Percentiles rank a stretch among this genome's conserved stretches.
These are phyloP conservation scores for Apaloderma vittatum DNA, from an alignment of 2,113 vertebrate species.

Conservation along the genomic window DNA sequence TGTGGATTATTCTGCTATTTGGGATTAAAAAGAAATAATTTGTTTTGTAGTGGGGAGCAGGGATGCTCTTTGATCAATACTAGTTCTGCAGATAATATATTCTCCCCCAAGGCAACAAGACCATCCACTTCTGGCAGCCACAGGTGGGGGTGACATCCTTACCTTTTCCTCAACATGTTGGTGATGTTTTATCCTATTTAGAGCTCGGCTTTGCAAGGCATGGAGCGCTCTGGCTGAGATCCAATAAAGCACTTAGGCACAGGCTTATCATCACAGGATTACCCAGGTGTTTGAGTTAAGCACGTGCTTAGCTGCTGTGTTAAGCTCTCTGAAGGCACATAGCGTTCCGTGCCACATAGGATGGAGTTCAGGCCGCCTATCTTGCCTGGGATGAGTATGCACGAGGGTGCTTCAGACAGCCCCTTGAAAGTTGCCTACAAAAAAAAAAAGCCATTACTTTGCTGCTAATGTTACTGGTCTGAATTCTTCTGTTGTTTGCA, in stretches of 20 bases:
- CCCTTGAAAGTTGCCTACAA: neutral
- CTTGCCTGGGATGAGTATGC: neutral
- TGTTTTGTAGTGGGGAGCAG: neutral
- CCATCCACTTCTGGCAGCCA: constrained; percentile 5
- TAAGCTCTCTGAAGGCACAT: neutral
- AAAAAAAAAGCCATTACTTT: neutral
- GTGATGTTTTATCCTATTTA: constrained; percentile 56
- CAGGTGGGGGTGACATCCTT: constrained; percentile 61
- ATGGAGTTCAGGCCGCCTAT: neutral
- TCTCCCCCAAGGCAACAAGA: neutral
- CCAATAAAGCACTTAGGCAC: constrained; percentile 69
- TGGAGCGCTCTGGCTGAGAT: constrained; percentile 27
- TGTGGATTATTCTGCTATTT: neutral
- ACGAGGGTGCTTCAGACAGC: neutral
- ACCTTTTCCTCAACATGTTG: constrained; percentile 29
- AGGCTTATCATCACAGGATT: constrained; percentile 64
- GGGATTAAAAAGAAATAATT: neutral
- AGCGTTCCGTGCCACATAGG: neutral
- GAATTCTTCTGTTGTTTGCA: constrained; percentile 27
- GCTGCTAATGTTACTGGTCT: neutral
- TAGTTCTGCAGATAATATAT: accelerated
- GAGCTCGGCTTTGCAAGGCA: constrained; percentile 44
- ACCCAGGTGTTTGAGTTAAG: constrained; percentile 68
- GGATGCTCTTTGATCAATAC: neutral
- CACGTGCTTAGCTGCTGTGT: constrained; percentile 27